Conservation (phyloP, 2,797 vertebrate species). For the Molossus molossus region DNA sequence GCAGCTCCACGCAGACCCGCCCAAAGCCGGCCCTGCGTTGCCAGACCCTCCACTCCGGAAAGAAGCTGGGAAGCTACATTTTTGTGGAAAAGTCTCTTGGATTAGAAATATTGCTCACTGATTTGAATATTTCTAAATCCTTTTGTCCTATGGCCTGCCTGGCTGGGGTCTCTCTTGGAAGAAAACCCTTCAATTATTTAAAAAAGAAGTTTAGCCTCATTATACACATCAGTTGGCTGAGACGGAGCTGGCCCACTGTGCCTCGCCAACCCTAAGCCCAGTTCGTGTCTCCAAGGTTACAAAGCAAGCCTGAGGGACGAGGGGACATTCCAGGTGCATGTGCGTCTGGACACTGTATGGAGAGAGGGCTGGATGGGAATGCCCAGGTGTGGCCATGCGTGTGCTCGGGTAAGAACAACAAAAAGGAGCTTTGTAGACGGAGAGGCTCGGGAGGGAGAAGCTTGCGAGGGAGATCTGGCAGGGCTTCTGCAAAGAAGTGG, state of each 20-base stretch:
- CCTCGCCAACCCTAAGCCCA: too few species aligned
- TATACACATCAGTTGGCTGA: not conserved
- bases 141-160: not conserved
- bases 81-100: not conserved
- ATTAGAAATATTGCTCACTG: slow-evolving; percentile 49
- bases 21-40: not conserved
- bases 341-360: not conserved
- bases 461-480: not conserved
- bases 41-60: slow-evolving; percentile 2
- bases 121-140: slow-evolving; percentile 3
- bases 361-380: not conserved
- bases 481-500: not conserved
- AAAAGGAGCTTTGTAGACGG: not conserved
- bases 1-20: not conserved
- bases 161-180: not conserved
- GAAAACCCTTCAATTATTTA: not conserved
- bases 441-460: not conserved
- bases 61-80: not conserved
- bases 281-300: not conserved
- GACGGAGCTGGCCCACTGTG: not conserved
- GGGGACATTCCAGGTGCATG: too few species aligned
- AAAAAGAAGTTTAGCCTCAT: not conserved
- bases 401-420: not conserved
- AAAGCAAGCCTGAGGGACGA: not conserved
- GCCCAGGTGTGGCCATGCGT: not conserved